Base-by-base conservation (phyloP, 2,113 vertebrate genomes). In the Triplophysa siluroides region DNA sequence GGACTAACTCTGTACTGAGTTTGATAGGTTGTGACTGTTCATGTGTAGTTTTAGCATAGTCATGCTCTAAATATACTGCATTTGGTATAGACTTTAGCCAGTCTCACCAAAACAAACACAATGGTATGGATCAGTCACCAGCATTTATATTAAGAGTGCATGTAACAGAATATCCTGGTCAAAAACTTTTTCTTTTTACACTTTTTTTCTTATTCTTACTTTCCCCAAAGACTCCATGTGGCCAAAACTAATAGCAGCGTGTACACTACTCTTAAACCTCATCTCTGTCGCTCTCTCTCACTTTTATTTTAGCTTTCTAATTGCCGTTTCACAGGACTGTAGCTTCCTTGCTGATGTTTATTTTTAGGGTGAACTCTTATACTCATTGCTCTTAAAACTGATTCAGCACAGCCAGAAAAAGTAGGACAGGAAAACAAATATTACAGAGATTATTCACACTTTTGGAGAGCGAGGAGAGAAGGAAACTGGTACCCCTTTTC, bases 331-430 rank as follows among this genome's bases (percentile, higher is more conserved):
- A 43, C 54, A 23, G 41, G 43, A 72, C 29, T 29, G 24, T 7
- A 45, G 38, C 24, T 41, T n/a, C 18, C 76, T 68, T 78, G 64
- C 29, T 19, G 19, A 45, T 69, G 65, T 61, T 78, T 69, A 78
- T 78, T 69, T 78, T 78, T 78, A 29, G 66, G 54, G 38, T 69
- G 77, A 78, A 68, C n/a, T 21, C 65, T 58, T 70, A 56, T 52
- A 56, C 56, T 29, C 18, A 26, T 10, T 56, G 26, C 26, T 38
- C 18, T 19, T 19, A 56, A 56, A 16, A 50, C 14, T 4, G 52
- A 38, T 38, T 38, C 33, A 38, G 33, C 33, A 38, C 33, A 38
- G 33, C 33, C 33, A 38, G 33, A 6, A 38, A 38, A 38, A 38
- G 33, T 38, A 38, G 33, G 5, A 7, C 33, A 6, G 33, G 6